These are phyloP conservation scores for Hemitrygon akajei DNA, from an alignment of 2,797 vertebrate species.

Conservation along the genomic window DNA sequence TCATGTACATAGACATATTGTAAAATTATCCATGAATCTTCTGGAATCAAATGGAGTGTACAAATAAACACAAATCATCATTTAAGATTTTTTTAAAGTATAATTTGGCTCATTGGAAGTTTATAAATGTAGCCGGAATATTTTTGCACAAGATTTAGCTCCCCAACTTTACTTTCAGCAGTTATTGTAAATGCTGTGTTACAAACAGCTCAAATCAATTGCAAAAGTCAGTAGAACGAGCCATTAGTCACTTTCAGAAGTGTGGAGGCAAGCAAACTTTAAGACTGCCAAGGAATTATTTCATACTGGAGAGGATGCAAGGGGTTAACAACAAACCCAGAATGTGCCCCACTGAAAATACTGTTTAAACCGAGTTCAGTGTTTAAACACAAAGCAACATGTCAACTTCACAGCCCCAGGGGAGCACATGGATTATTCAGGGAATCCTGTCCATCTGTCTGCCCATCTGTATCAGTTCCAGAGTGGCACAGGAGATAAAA, in stretches of 20 bases:
- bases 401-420: not conserved
- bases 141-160: not conserved
- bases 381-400: not conserved
- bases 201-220: not conserved
- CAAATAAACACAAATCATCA: not conserved
- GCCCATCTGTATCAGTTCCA: not conserved
- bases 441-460: not conserved
- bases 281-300: not conserved
- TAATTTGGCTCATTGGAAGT: not conserved
- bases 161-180: not conserved
- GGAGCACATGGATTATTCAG: not conserved
- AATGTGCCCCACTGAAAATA: not conserved
- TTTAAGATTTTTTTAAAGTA: not conserved
- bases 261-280: not conserved
- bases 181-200: not conserved
- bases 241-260: not conserved
- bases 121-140: not conserved
- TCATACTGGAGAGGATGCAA: not conserved
- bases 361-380: not conserved
- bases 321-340: not conserved
- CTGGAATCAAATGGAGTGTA: not conserved
- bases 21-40: too few relatives aligned
- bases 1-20: not conserved
- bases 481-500: too few relatives aligned
- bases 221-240: not conserved